These are phyloP conservation scores for Falco naumanni DNA, from an alignment of 2,797 vertebrate species.

Conservation along the genomic window DNA sequence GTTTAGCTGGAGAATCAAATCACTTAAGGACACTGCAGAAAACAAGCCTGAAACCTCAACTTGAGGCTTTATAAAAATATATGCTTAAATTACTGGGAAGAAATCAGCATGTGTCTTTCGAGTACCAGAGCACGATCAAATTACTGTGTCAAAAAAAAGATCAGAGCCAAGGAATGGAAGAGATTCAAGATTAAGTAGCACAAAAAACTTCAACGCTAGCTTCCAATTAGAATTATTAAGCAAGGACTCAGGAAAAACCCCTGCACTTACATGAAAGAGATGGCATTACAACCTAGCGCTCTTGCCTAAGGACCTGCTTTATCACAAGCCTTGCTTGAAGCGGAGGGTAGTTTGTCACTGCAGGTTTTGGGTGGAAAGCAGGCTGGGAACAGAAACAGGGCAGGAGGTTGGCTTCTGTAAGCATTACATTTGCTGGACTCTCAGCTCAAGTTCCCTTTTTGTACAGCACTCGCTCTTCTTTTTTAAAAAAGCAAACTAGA, in stretches of 20 bases:
- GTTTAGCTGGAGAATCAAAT: background rate
- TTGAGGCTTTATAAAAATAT: slow-evolving; percentile 6
- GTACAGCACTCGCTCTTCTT: background rate
- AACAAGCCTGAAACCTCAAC: background rate
- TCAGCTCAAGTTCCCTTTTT: background rate
- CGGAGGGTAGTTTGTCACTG: background rate
- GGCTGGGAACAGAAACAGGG: background rate
- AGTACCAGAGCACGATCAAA: background rate
- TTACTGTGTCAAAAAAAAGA: slow-evolving; percentile 15
- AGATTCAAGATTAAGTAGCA: background rate
- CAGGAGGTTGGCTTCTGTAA: background rate
- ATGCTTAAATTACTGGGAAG: background rate
- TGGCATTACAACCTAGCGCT: background rate
- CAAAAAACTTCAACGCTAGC: background rate
- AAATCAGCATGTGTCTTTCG: background rate
- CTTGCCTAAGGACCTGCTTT: background rate
- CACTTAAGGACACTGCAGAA: background rate
- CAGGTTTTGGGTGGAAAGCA: background rate
- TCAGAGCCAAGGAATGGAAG: background rate
- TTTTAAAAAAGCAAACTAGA: background rate
- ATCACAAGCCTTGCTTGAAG: background rate
- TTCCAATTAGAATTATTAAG: background rate
- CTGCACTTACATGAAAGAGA: background rate
- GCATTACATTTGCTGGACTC: background rate
- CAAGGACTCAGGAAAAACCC: background rate